Percentiles rank a stretch among this genome's conserved stretches.
Conservation (phyloP, 2,888 invertebrate species). For the Volucella inanis region DNA sequence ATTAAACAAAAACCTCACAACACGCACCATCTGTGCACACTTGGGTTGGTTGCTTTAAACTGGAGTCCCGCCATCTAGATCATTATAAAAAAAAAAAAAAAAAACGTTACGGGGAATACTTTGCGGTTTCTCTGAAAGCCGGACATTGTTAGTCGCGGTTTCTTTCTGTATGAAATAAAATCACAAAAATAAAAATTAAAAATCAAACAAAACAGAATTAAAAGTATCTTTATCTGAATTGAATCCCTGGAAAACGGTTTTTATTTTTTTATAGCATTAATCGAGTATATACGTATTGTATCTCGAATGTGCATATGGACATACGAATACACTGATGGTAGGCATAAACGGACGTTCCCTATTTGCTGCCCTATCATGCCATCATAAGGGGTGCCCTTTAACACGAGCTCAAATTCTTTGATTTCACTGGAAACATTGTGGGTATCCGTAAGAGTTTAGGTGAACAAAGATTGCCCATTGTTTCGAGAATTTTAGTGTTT, state of each 20-base stretch:
- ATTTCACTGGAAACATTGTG: slow-evolving; percentile 59
- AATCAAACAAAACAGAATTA: slow-evolving; percentile 10
- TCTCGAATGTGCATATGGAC: slow-evolving; percentile 28
- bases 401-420: slow-evolving; percentile 29
- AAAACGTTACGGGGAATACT: slow-evolving; percentile 21
- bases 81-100: slow-evolving; percentile 23
- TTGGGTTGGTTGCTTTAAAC: slow-evolving; percentile 39
- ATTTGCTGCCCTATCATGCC: background rate
- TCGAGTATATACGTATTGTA: slow-evolving; percentile 7
- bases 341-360: background rate
- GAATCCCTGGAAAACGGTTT: slow-evolving; percentile 62
- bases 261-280: slow-evolving; percentile 10
- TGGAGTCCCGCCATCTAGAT: slow-evolving; percentile 34
- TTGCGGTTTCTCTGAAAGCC: slow-evolving; percentile 73
- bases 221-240: slow-evolving; percentile 62
- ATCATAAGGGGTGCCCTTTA: slow-evolving; percentile 50
- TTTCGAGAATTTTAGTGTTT: slow-evolving; percentile 16
- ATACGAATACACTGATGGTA: background rate
- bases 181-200: slow-evolving; percentile 30
- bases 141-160: slow-evolving; percentile 74
- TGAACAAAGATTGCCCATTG: slow-evolving; percentile 66
- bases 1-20: slow-evolving; percentile 24
- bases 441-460: slow-evolving; percentile 30
- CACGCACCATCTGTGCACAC: slow-evolving; percentile 63
- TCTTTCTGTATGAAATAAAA: slow-evolving; percentile 69